A percentile compares a stretch with the other conserved stretches of the same genome.
Conservation (phyloP, 64 coral and sea anemone genomes). For the Cladopsammia gracilis region DNA sequence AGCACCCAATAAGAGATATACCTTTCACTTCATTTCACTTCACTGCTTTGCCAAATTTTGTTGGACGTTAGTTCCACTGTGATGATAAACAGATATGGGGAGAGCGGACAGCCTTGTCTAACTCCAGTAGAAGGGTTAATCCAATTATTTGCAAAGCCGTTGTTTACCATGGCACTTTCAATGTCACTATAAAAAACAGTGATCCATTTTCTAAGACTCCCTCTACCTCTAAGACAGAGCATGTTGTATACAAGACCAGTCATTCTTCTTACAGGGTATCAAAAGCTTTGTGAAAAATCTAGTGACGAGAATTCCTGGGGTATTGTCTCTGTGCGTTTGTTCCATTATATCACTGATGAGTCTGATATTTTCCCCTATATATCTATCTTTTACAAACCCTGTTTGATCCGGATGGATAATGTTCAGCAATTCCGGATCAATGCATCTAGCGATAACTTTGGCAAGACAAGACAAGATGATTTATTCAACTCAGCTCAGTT, state of each 20-base stretch:
- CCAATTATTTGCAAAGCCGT: background rate
- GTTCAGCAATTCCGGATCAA: background rate
- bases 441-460: background rate
- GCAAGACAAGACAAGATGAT: too few species aligned
- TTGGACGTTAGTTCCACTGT: too few species aligned
- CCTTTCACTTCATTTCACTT: too few species aligned
- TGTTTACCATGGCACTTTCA: too few species aligned
- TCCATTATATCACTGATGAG: background rate
- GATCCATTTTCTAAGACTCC: background rate
- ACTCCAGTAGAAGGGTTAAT: too few species aligned
- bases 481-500: too few species aligned
- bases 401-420: slow-evolving; percentile 8
- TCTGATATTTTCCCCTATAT: too few species aligned
- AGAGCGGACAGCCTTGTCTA: too few species aligned
- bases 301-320: background rate
- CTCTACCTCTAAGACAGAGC: background rate
- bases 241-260: slow-evolving; percentile 4
- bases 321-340: background rate
- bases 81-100: too few species aligned
- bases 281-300: slow-evolving; percentile 28
- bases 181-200: background rate
- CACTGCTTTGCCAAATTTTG: too few species aligned
- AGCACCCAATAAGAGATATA: too few species aligned
- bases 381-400: too few species aligned
- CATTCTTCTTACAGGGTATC: background rate